Evolutionary conservation across 2,113 vertebrate species (phyloP).

Genomic region (Pelobates fuscus): DNA sequence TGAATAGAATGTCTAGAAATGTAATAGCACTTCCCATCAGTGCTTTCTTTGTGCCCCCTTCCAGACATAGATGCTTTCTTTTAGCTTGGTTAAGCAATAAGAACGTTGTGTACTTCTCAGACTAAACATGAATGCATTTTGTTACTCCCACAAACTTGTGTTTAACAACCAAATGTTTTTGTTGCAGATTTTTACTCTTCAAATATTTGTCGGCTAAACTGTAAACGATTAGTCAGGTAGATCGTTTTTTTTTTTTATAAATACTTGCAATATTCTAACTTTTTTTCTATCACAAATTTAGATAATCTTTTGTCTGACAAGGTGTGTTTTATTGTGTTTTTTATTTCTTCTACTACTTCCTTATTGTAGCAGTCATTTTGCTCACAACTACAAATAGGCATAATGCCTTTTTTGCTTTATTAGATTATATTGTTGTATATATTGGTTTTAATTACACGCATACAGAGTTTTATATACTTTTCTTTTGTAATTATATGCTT

Average conservation of each 20-base stretch:
- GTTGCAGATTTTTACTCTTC: conserved; percentile 39
- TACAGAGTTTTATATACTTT: no score
- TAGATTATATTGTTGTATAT: no score
- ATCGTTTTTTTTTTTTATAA: not conserved
- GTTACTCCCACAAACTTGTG: conserved; percentile 27
- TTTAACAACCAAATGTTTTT: conserved; percentile 47
- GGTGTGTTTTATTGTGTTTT: no score
- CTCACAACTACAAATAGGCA: no score
- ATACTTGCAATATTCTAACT: not conserved
- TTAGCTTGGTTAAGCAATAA: conserved; percentile 39
- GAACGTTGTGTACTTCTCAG: conserved; percentile 44
- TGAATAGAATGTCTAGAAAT: conserved; percentile 15
- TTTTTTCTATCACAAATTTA: not conserved
- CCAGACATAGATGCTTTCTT: conserved; percentile 47
- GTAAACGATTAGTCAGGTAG: conserved; percentile 30
- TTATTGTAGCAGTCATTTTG: no score
- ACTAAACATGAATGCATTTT: conserved; percentile 49
- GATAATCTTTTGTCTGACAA: not conserved
- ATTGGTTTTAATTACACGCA: no score
- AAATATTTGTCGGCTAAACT: conserved; percentile 40
- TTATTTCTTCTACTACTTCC: no score
- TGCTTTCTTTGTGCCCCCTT: conserved; percentile 29
- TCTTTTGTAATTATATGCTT: no score
- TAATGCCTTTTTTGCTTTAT: no score
- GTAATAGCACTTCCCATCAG: conserved; percentile 32